Base-by-base conservation (phyloP, 2,888 invertebrate species). In the Epirrita christyi region DNA sequence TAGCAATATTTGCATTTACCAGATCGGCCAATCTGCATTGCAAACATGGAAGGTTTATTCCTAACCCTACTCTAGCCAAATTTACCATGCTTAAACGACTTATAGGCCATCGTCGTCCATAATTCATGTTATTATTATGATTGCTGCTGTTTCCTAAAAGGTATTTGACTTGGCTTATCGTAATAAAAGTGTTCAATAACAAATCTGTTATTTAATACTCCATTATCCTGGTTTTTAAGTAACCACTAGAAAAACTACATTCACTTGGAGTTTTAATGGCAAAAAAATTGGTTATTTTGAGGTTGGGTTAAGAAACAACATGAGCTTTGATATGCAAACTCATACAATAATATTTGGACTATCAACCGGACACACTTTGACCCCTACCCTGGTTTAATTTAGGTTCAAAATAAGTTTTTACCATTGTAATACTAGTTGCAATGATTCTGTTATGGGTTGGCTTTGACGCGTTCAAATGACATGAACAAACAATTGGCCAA, bases 11-110 rank as follows among this genome's bases (percentile, higher is more conserved):
- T 84, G 83, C 86, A 87, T 87, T 85, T 81, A 82, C 82, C 81
- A 78, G 81, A 81, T 83, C 74, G 78, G 74, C 80, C 87, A 86
- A 87, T 87, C 85, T 87, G 84, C 83, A 87, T 78, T 87, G 87
- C 87, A 86, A 87, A 86, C 87, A 79, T 76, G 68, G 73, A 67
- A 73, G 7, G 21, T n/a, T 27, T 54, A 72, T 75, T 73, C 76
- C 72, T 76, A 78, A 82, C 82, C 80, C 76, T 80, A 47, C 54
- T 37, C 42, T 21, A 36, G 11, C n/a, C 32, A 32, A 7, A 32
- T 32, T 32, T 7, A 32, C 32, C 32, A n/a, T n/a, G n/a, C n/a
- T n/a, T n/a, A n/a, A n/a, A n/a, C n/a, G n/a, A n/a, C n/a, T n/a
- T n/a, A n/a, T n/a, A n/a, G n/a, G n/a, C n/a, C n/a, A n/a, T n/a